Conservation (phyloP, 2,113 vertebrate genomes). For the Malaclemys terrapin region DNA sequence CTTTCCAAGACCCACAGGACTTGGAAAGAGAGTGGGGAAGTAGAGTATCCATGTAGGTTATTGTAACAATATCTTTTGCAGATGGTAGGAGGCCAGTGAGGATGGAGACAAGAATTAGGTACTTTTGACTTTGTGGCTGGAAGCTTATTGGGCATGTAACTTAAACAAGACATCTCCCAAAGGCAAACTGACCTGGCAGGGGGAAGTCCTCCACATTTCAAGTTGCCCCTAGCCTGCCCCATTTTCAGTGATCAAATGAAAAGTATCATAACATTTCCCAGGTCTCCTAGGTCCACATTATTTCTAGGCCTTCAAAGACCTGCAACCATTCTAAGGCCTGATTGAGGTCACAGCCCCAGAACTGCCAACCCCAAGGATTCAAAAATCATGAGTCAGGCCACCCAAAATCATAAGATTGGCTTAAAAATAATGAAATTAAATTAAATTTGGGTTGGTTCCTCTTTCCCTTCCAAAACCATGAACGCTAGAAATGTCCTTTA, state of each 20-base stretch:
- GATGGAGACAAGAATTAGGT: background rate
- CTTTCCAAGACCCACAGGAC: rapidly evolving
- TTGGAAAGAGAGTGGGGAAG: background rate
- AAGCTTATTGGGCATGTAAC: background rate
- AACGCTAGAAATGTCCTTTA: background rate
- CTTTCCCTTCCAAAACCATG: background rate
- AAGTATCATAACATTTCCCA: background rate
- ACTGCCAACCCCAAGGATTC: background rate
- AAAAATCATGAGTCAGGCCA: background rate
- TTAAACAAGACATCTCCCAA: background rate
- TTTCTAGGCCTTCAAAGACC: background rate
- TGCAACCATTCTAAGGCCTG: background rate
- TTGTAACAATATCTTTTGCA: background rate
- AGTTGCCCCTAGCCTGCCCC: background rate
- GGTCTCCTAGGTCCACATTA: background rate
- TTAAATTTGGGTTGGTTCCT: background rate
- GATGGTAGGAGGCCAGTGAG: background rate
- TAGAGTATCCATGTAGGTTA: background rate
- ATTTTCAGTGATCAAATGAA: background rate
- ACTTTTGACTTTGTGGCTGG: background rate
- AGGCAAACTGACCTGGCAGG: background rate
- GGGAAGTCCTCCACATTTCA: background rate
- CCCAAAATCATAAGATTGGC: background rate
- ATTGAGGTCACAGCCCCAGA: background rate
- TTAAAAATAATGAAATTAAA: background rate